Percentiles rank a stretch among this genome's conserved stretches.
These are phyloP conservation scores for Dynastes grantii DNA, from an alignment of 2,888 invertebrate genomes.

Conservation along the genomic window DNA sequence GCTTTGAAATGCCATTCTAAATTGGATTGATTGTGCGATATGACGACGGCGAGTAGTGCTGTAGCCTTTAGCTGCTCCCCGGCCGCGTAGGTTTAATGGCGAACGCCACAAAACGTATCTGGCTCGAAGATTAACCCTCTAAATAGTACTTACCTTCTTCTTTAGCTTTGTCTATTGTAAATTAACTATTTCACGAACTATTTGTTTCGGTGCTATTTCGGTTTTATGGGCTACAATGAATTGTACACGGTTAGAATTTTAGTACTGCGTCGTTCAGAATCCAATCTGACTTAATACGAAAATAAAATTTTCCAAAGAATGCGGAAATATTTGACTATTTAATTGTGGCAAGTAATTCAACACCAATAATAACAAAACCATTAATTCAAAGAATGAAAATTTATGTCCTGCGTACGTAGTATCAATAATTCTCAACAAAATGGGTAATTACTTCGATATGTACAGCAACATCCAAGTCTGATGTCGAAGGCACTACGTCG, in stretches of 20 bases:
- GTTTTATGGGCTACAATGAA: conserved; percentile 5
- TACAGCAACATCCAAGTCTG: no score
- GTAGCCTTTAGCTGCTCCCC: conserved; percentile 11
- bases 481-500: no score
- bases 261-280: neutral
- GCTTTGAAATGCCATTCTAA: conserved; percentile 68
- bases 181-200: conserved; percentile 2
- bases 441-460: no score
- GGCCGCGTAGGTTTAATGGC: conserved; percentile 1
- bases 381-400: no score
- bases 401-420: no score
- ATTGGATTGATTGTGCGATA: conserved; percentile 69
- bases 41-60: conserved; percentile 53
- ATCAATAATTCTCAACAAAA: no score
- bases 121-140: neutral
- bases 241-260: neutral
- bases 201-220: neutral
- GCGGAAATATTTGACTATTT: neutral
- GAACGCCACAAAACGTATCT: conserved; percentile 1
- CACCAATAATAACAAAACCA: no score
- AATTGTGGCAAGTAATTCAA: neutral
- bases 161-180: neutral
- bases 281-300: neutral
- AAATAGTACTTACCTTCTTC: conserved; percentile 3
- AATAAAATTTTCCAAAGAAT: neutral